These are phyloP conservation scores for Oryzias sinensis DNA, from an alignment of 2,797 vertebrate genomes.

Conservation along the genomic window DNA sequence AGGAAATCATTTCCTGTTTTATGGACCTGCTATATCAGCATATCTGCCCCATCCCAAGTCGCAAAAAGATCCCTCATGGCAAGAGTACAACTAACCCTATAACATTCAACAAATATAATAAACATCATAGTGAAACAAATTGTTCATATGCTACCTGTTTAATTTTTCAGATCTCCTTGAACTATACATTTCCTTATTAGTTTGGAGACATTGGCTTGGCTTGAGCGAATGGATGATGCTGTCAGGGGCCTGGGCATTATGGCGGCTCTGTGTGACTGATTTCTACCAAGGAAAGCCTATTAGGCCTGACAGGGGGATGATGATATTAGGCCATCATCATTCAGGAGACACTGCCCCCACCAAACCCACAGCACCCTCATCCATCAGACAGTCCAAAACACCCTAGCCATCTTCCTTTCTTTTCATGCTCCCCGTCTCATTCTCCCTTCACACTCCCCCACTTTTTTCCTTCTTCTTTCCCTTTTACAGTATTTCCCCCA, in stretches of 20 bases:
- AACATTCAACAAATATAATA: conserved; percentile 97
- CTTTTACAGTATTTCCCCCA: conserved; percentile 29
- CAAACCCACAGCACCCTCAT: conserved; percentile 89
- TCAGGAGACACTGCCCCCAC: conserved; percentile 92
- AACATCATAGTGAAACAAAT: conserved; percentile 97
- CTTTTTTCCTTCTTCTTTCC: conserved; percentile 23
- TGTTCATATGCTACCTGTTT: conserved; percentile 99
- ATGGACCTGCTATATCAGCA: conserved; percentile 69
- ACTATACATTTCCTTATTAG: conserved; percentile 99
- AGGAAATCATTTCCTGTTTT: conserved; percentile 78
- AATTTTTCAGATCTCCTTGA: conserved; percentile 98
- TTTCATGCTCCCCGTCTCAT: conserved; percentile 36
- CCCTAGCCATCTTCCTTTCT: conserved; percentile 77
- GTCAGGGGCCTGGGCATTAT: conserved; percentile 96
- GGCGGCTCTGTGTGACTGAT: conserved; percentile 99
- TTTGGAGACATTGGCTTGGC: conserved; percentile 94
- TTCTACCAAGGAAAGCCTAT: conserved; percentile 99
- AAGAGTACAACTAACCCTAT: conserved; percentile 78
- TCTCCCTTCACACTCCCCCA: conserved; percentile 32
- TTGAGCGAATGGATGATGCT: conserved; percentile 97
- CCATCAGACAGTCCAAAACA: conserved; percentile 90
- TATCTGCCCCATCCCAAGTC: conserved; percentile 69
- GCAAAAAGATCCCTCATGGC: conserved; percentile 36
- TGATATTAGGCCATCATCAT: conserved; percentile 99
- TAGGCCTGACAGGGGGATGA: conserved; percentile 99